Evolutionary conservation across 2,888 invertebrate species (phyloP).

Genomic region (Chrysolina oricalcia): DNA sequence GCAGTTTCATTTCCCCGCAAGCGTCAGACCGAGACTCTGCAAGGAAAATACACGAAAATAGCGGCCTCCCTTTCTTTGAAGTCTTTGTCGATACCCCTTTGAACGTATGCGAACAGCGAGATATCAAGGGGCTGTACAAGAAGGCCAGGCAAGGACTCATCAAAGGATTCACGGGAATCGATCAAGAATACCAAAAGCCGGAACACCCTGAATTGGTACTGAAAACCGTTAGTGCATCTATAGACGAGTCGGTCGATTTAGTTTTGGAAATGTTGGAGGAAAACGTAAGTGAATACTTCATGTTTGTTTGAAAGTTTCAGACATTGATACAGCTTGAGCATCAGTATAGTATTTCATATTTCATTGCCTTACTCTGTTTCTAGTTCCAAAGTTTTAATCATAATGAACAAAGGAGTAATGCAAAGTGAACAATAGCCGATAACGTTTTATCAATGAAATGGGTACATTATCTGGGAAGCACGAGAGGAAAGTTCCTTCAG

Average conservation of each 20-base stretch:
- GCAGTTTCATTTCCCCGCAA: conserved; percentile 97
- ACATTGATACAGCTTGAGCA: not conserved
- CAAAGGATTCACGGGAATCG: conserved; percentile 91
- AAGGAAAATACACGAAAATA: conserved; percentile 88
- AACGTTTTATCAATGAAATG: too few relatives aligned
- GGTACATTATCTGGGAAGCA: too few relatives aligned
- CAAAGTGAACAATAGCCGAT: too few relatives aligned
- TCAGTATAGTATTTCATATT: too few relatives aligned
- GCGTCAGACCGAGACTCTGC: conserved; percentile 93
- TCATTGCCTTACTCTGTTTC: too few relatives aligned
- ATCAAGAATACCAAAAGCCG: conserved; percentile 92
- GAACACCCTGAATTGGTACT: conserved; percentile 87
- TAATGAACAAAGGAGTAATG: too few relatives aligned
- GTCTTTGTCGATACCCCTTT: conserved; percentile 95
- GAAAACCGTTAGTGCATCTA: conserved; percentile 84
- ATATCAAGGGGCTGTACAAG: conserved; percentile 97
- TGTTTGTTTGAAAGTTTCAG: not conserved
- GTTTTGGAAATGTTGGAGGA: conserved; percentile 87
- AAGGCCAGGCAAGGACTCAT: conserved; percentile 96
- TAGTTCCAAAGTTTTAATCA: too few relatives aligned
- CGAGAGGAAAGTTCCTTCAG: too few relatives aligned
- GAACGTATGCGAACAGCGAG: conserved; percentile 92
- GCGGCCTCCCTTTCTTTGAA: conserved; percentile 91
- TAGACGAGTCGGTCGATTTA: conserved; percentile 88
- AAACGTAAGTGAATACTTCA: conserved; percentile 69